Percentiles rank a stretch among this genome's conserved stretches.
phyloP scores from a whole-genome alignment of 2,888 invertebrate species.

The Drosophila rellima region DNA sequence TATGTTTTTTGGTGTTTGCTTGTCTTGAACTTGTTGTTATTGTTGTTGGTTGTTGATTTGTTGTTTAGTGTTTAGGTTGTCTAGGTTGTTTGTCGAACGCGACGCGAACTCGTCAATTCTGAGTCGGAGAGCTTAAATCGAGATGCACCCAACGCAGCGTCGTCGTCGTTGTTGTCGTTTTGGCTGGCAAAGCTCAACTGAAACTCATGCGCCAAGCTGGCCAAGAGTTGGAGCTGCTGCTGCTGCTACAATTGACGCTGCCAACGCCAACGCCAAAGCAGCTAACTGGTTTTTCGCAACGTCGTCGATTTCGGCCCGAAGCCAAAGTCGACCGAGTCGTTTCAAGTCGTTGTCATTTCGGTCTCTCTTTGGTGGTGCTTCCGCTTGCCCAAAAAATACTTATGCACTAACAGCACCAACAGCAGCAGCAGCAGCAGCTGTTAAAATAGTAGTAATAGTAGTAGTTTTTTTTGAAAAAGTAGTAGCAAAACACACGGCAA shows the following conservation, averaged over 20 bases:
- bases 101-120: conserved; percentile 63
- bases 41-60: conserved; percentile 11
- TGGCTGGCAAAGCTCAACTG: conserved; percentile 83
- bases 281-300: conserved; percentile 65
- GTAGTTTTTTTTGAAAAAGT: conserved; percentile 42
- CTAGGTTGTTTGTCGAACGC: conserved; percentile 43
- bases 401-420: conserved; percentile 21
- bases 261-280: conserved; percentile 29
- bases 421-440: conserved; percentile 33
- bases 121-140: conserved; percentile 44
- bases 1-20: conserved; percentile 30
- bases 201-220: conserved; percentile 57
- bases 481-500: conserved; percentile 47
- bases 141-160: conserved; percentile 74
- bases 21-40: conserved; percentile 36
- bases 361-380: conserved; percentile 39
- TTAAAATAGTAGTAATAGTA: conserved; percentile 46
- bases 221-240: conserved; percentile 40
- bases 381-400: conserved; percentile 49
- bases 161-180: conserved; percentile 73
- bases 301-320: conserved; percentile 54
- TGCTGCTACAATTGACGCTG: conserved; percentile 14
- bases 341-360: conserved; percentile 32
- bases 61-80: conserved; percentile 21
- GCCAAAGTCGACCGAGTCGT: conserved; percentile 65